Evolutionary conservation across 2,888 invertebrate species (phyloP), one percentile per base, ranked within the genome.

Genomic region (Platypus cylindrus): DNA sequence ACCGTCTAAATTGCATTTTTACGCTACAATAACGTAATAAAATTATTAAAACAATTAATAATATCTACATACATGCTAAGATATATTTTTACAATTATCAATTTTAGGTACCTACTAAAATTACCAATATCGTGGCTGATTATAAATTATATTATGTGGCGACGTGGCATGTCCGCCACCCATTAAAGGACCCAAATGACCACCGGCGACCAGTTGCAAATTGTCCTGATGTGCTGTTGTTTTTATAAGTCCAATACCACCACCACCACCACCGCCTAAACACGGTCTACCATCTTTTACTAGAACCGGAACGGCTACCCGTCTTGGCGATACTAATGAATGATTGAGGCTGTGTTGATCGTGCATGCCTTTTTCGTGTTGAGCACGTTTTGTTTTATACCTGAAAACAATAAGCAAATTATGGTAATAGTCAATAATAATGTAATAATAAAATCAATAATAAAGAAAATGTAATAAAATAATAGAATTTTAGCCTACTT

Each of bases 311-410:
- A 94, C 93, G 0, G 94, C 91, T 0, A 94, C 93, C 13, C 93
- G 72, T 17, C 93, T 66, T 0, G 94, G 93, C 0, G 91, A 89
- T 26, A 83, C 79, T 46, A 61, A 48, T 9, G 58, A 54, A 43
- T 55, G 58, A 49, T 54, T 63, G n/a, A n/a, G n/a, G 35, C 45
- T 50, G 48, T 60, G 59, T 41, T 64, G 57, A 40, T 80, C 76
- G 47, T 79, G 75, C 45, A 75, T 62, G 12, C 84, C 83, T 61
- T 93, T 86, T 62, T 97, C 97, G 55, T 89, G 90, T 38, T 90
- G 84, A 0, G 95, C 90, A n/a, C 97, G 71, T 65, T 97, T 97
- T 54, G 95, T 93, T 70, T 97, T 98, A 67, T 98, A 98, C 55
- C 71, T 66, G 54, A 2, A n/a, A n/a, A n/a, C n/a, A n/a, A n/a